Base-by-base conservation (phyloP, 2,113 vertebrate genomes). In the Laticauda laticaudata region DNA sequence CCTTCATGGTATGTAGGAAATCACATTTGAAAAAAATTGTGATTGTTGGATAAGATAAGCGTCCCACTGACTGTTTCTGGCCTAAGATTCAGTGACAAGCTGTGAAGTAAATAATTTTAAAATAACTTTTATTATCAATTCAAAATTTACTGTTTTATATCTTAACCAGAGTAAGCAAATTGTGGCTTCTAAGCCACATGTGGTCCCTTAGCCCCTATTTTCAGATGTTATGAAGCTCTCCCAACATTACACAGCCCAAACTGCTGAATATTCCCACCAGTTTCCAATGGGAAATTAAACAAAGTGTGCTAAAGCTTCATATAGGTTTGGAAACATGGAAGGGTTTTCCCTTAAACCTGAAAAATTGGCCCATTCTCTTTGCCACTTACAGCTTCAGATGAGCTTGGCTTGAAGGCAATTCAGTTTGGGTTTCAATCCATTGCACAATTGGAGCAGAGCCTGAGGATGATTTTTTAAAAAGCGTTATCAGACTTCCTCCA, bases 1-100 rank as follows among this genome's bases (percentile, higher is more conserved):
- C 95, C 97, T 97, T 88, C 93, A 93, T 91, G 98, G 98, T 99
- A 97, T 75, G 97, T n/a, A 86, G 14, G 15, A 24, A 57, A 61
- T 51, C 15, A 57, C 10, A 29, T 91, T 86, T 94, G 89, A 85
- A 95, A 89, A 89, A 59, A 23, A 26, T 86, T 94, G 23, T 93
- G 2, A 53, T 93, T 26, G 75, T 89, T 91, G 0, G 34, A 0
- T 8, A 10, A 91, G 23, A 75, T 96, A 69, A 94, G 61, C 18
- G 1, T 21, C 4, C 26, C 1, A 11, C 0, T 94, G 51, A 51
- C 21, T 90, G 86, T 29, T 94, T 51, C 6, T 86, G 88, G 75
- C 15, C 39, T 69, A 81, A 53, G 6, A 24, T 9, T 12, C 24
- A 29, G 21, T 24, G 57, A 34, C 12, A 88, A 15, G 21, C 89